Percentiles rank a stretch among this genome's conserved stretches.
phyloP scores from a whole-genome alignment of 2,888 invertebrate species.

The Drosophila subsilvestris region DNA sequence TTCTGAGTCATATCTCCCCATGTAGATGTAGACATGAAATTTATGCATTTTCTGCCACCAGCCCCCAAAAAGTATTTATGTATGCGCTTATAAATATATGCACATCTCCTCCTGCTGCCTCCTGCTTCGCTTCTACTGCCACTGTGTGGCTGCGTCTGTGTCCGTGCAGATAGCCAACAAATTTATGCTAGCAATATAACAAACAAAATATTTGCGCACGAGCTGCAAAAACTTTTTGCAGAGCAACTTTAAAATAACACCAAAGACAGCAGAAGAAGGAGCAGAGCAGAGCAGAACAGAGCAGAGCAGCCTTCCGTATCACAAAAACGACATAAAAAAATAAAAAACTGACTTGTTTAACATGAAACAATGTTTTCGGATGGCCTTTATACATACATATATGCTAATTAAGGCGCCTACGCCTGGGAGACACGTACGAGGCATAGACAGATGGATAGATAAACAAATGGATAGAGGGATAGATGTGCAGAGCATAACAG shows the following conservation, averaged over 20 bases:
- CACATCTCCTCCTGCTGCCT: slow-evolving; percentile 45
- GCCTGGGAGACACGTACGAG: slow-evolving; percentile 9
- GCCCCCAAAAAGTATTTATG: slow-evolving; percentile 71
- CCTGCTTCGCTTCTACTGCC: neutral
- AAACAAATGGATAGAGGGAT: neutral
- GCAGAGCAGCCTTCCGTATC: slow-evolving; percentile 10
- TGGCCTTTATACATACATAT: neutral
- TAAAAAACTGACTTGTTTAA: neutral
- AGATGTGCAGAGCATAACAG: neutral
- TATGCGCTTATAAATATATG: slow-evolving; percentile 77
- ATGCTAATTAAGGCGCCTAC: slow-evolving; percentile 43
- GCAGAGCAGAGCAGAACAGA: too few relatives aligned
- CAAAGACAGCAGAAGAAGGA: slow-evolving; percentile 39
- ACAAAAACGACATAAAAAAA: slow-evolving; percentile 34
- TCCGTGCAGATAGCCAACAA: slow-evolving; percentile 72
- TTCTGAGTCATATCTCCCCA: slow-evolving; percentile 41
- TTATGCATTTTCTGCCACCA: slow-evolving; percentile 72
- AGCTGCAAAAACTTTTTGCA: slow-evolving; percentile 63
- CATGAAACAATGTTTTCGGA: slow-evolving; percentile 8
- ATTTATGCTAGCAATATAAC: slow-evolving; percentile 76
- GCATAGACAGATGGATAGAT: neutral
- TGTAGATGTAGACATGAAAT: slow-evolving; percentile 58
- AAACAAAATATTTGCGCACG: slow-evolving; percentile 75
- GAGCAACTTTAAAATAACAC: slow-evolving; percentile 71
- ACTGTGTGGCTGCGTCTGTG: slow-evolving; percentile 27